Evolutionary conservation across 2,888 invertebrate species (phyloP).

Genomic region (Patella depressa): DNA sequence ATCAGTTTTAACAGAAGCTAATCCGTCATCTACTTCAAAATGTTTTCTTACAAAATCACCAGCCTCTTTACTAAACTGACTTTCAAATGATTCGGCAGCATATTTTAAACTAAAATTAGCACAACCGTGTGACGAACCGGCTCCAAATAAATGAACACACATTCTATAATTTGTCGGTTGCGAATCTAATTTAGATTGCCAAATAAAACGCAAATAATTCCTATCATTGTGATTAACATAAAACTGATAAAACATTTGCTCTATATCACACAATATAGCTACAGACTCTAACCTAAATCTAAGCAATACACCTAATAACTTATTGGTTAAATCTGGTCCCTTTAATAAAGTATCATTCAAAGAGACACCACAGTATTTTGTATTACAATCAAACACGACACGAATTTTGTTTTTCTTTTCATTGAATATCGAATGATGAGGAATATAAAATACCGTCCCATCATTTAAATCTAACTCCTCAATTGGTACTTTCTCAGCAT

Average conservation of each 20-base stretch:
- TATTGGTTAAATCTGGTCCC: slow-evolving; percentile 39
- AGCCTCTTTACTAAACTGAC: slow-evolving; percentile 26
- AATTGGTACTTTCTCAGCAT: slow-evolving; percentile 6
- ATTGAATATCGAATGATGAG: not conserved
- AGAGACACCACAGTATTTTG: slow-evolving; percentile 17
- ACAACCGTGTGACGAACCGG: slow-evolving; percentile 35
- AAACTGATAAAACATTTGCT: slow-evolving; percentile 35
- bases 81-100: slow-evolving; percentile 19
- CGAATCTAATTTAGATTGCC: slow-evolving; percentile 20
- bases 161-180: slow-evolving; percentile 34
- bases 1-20: slow-evolving; percentile 28
- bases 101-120: slow-evolving; percentile 37
- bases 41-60: slow-evolving; percentile 32
- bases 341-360: slow-evolving; percentile 34
- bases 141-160: slow-evolving; percentile 38
- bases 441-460: not conserved
- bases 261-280: slow-evolving; percentile 35
- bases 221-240: slow-evolving; percentile 18
- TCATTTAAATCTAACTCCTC: not conserved
- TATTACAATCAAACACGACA: no score
- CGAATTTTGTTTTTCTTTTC: slow-evolving; percentile 17
- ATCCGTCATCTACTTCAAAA: slow-evolving; percentile 47
- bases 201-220: slow-evolving; percentile 34
- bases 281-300: slow-evolving; percentile 32
- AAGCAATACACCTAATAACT: slow-evolving; percentile 34